These are phyloP conservation scores for Cecidostiba fungosa DNA, from an alignment of 2,888 invertebrate genomes.

Conservation along the genomic window DNA sequence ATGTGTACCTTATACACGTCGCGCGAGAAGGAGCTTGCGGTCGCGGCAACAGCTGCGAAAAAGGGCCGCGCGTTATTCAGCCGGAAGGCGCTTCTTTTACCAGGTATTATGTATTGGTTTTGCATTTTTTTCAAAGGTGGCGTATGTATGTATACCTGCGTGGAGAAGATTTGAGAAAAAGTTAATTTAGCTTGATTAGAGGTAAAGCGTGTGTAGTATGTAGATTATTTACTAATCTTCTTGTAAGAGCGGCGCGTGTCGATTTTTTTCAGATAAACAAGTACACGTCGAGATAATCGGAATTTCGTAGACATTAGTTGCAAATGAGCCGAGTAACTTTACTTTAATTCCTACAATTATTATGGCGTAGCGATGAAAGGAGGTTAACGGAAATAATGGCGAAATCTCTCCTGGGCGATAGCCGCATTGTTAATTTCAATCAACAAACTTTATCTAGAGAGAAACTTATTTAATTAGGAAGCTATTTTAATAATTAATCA, in stretches of 20 bases:
- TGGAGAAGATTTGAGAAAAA: neutral
- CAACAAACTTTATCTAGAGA: slow-evolving; percentile 21
- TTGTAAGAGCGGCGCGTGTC: neutral
- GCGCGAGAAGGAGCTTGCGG: slow-evolving; percentile 41
- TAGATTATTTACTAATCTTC: neutral
- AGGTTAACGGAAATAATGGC: slow-evolving; percentile 23
- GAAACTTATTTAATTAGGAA: slow-evolving; percentile 37
- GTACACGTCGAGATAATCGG: neutral
- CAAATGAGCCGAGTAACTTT: neutral
- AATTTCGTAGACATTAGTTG: neutral
- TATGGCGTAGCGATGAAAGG: neutral
- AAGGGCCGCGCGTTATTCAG: slow-evolving; percentile 29
- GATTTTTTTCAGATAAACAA: neutral
- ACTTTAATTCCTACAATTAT: neutral
- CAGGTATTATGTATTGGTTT: neutral
- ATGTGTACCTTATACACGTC: neutral
- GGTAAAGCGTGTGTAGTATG: neutral
- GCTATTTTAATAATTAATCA: slow-evolving; percentile 50
- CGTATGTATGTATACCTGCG: too few relatives aligned
- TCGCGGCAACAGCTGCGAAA: neutral
- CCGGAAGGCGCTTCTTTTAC: slow-evolving; percentile 20
- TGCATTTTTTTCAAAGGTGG: neutral
- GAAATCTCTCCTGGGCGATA: slow-evolving; percentile 23
- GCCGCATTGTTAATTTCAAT: slow-evolving; percentile 51
- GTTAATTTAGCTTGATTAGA: neutral